Evolutionary conservation across 2,797 vertebrate species (phyloP), one percentile per base, ranked within the genome.

Genomic region (Sparidentex hasta): DNA sequence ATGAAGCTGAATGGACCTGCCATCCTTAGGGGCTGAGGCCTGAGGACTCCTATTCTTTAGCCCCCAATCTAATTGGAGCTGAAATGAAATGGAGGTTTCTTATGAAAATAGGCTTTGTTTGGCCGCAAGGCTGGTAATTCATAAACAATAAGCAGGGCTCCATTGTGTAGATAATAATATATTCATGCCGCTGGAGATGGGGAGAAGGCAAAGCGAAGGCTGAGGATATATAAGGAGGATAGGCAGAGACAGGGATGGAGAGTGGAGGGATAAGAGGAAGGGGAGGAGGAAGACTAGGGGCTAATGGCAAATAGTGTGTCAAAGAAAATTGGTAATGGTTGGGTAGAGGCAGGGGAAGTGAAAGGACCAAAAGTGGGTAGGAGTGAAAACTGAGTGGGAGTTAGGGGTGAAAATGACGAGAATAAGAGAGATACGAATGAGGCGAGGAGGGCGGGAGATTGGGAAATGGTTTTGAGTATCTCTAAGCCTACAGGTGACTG

Each of bases 31-130:
- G 94, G 97, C 96, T 96, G 96, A 96, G 95, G 96, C 96, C 96
- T 95, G 95, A 95, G 96, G 95, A 96, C 96, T 96, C 95, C 97
- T 96, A 97, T 97, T 97, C 97, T 98, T 97, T 96, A 96, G 97
- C 97, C 96, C 96, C 96, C 97, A 97, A 98, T 98, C 97, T 98
- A 98, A 98, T 97, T 97, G 97, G 97, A 98, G 97, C 97, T 97
- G 97, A 97, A 98, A 97, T 97, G 97, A 98, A 98, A 98, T 98
- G 97, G 97, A 95, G 92, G 97, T 98, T 98, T 97, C 97, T 97
- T 97, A 98, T 98, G 97, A 98, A 98, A 98, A 98, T 98, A 98
- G 97, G 96, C 97, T 98, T 98, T 98, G 97, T 98, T 95, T 98
- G 96, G 96, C 95, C 95, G 97, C 96, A 96, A 97, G 96, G 97